Percentiles rank a stretch among this genome's conserved stretches.
Conservation (phyloP, 37 sponge, comb jelly and placozoan species). For the Hormiphora californensis region DNA sequence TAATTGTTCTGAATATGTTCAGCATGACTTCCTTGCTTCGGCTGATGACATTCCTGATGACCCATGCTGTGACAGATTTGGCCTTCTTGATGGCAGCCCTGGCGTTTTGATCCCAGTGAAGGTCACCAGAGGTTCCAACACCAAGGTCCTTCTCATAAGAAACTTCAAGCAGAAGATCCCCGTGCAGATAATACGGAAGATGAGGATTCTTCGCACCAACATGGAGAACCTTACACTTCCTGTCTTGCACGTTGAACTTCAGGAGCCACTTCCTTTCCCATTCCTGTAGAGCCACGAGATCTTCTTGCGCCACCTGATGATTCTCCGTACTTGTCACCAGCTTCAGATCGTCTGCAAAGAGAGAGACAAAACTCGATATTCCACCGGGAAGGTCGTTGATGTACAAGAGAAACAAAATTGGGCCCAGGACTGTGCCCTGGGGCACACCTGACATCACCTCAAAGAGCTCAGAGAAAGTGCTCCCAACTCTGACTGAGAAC, state of each 20-base stretch:
- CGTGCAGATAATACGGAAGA: background rate
- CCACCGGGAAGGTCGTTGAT: constrained; percentile 44
- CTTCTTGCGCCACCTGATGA: background rate
- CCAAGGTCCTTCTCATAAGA: constrained; percentile 17
- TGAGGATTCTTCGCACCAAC: background rate
- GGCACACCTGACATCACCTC: constrained; percentile 16
- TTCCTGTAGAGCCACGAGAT: background rate
- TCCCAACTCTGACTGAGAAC: background rate
- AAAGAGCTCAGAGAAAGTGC: background rate
- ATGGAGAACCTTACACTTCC: constrained; percentile 14
- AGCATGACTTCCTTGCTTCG: constrained; percentile 18
- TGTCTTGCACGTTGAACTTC: constrained; percentile 15
- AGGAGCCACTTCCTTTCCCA: constrained; percentile 38
- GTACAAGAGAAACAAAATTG: constrained; percentile 20
- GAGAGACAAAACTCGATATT: background rate
- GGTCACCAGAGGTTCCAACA: background rate
- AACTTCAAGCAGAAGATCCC: background rate
- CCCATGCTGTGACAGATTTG: constrained; percentile 20
- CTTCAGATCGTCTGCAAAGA: constrained; percentile 26
- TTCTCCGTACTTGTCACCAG: background rate
- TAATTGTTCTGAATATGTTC: background rate
- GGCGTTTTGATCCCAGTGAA: background rate
- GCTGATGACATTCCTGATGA: background rate
- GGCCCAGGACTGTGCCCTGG: constrained; percentile 25
- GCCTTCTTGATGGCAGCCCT: constrained; percentile 1